Conservation (phyloP, 2,888 invertebrate genomes). For the Muschampia staudingeri region DNA sequence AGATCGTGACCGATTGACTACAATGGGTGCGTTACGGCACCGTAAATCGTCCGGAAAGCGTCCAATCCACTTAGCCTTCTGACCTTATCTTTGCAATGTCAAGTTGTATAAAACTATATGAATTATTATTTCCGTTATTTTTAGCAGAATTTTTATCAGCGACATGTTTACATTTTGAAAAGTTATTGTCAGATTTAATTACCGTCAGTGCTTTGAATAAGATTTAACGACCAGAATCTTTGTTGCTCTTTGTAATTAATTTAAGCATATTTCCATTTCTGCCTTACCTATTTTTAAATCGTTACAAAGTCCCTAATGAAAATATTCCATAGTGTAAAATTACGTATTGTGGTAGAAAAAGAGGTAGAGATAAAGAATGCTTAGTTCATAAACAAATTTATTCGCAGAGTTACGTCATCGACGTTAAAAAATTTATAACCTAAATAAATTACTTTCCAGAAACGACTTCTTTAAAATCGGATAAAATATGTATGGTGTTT, state of each 20-base stretch:
- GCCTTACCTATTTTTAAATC: no score
- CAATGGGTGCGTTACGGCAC: slow-evolving; percentile 78
- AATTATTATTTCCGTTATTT: slow-evolving; percentile 9
- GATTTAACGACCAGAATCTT: no score
- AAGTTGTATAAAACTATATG: slow-evolving; percentile 56
- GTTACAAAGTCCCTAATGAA: no score
- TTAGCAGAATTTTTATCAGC: background rate
- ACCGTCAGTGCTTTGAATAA: no score
- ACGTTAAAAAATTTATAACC: background rate
- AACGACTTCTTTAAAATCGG: background rate
- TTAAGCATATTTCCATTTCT: no score
- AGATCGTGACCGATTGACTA: slow-evolving; percentile 83
- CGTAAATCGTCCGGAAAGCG: slow-evolving; percentile 78
- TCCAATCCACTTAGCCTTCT: slow-evolving; percentile 72
- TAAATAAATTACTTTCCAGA: slow-evolving; percentile 11
- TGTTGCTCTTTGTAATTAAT: no score
- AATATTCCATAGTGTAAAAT: no score
- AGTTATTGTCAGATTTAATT: no score
- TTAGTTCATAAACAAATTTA: background rate
- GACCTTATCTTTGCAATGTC: slow-evolving; percentile 81
- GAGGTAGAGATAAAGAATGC: no score
- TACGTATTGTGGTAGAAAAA: no score
- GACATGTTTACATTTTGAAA: background rate
- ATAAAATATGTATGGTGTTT: background rate
- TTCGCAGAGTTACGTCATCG: background rate